Percentiles rank a stretch among this genome's conserved stretches.
These are phyloP conservation scores for Hypercompe scribonia DNA, from an alignment of 2,888 invertebrate genomes.

Conservation along the genomic window DNA sequence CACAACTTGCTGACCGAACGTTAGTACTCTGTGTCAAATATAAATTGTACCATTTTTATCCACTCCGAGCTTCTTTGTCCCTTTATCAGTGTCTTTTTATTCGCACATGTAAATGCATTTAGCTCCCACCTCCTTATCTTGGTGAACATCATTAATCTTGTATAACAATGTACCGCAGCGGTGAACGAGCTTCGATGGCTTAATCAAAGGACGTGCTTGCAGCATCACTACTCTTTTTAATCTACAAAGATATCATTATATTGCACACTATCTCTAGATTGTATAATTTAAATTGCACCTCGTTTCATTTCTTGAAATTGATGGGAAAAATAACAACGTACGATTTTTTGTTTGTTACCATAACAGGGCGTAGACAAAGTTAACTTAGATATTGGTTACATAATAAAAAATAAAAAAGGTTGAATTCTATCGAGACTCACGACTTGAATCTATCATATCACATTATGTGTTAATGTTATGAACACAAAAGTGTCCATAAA, in stretches of 20 bases:
- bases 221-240: slow-evolving; percentile 69
- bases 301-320: slow-evolving; percentile 30
- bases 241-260: slow-evolving; percentile 60
- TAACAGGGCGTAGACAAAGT: background rate
- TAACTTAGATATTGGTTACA: background rate
- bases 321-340: background rate
- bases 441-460: no score
- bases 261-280: slow-evolving; percentile 46
- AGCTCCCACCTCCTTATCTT: slow-evolving; percentile 83
- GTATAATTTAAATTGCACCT: slow-evolving; percentile 30
- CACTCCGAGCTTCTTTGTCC: slow-evolving; percentile 77
- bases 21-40: slow-evolving; percentile 52
- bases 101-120: slow-evolving; percentile 86
- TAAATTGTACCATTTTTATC: slow-evolving; percentile 69
- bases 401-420: background rate
- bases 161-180: slow-evolving; percentile 81
- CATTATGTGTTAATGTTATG: background rate
- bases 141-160: slow-evolving; percentile 84
- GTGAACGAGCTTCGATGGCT: slow-evolving; percentile 76
- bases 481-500: no score
- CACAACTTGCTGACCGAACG: slow-evolving; percentile 20
- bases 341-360: background rate
- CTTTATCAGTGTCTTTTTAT: slow-evolving; percentile 82
- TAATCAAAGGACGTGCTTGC: slow-evolving; percentile 73
- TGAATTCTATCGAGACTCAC: background rate